Evolutionary conservation across 2,113 vertebrate genomes (phyloP).

Genomic region (Heloderma charlesbogerti): DNA sequence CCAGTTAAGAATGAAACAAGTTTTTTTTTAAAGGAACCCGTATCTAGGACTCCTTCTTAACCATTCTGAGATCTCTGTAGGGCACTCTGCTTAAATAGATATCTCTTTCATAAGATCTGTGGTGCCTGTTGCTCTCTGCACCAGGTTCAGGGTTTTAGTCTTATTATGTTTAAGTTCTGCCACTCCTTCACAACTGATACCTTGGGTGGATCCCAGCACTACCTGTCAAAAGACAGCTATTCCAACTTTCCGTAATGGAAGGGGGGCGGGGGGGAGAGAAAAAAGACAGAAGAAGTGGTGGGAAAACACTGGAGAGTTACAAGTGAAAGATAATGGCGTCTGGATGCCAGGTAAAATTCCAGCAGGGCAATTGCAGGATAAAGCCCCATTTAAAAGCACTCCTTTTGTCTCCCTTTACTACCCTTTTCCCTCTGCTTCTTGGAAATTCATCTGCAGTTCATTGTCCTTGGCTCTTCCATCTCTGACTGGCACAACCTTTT

Average conservation of each 20-base stretch:
- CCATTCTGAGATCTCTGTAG: background rate
- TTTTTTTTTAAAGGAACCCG: background rate
- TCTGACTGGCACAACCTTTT: background rate
- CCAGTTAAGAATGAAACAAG: background rate
- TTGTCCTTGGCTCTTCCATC: background rate
- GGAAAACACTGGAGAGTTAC: background rate
- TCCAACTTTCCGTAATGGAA: background rate
- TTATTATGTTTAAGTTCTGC: too few relatives aligned
- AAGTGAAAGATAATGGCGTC: background rate
- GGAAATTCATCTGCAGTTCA: background rate
- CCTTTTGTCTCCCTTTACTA: background rate
- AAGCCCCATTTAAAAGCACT: background rate
- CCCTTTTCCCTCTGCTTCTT: background rate
- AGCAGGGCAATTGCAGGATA: background rate
- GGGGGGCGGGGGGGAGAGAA: background rate
- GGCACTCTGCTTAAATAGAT: background rate
- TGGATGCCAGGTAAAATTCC: background rate
- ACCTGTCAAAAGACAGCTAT: background rate
- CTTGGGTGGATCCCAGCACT: background rate
- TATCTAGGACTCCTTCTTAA: conserved; percentile 1
- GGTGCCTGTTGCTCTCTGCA: background rate
- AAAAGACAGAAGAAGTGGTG: background rate
- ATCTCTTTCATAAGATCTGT: background rate
- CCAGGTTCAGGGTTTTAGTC: background rate
- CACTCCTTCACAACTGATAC: background rate